Conservation (phyloP, 2,888 invertebrate species). For the Dasypogon diadema region DNA sequence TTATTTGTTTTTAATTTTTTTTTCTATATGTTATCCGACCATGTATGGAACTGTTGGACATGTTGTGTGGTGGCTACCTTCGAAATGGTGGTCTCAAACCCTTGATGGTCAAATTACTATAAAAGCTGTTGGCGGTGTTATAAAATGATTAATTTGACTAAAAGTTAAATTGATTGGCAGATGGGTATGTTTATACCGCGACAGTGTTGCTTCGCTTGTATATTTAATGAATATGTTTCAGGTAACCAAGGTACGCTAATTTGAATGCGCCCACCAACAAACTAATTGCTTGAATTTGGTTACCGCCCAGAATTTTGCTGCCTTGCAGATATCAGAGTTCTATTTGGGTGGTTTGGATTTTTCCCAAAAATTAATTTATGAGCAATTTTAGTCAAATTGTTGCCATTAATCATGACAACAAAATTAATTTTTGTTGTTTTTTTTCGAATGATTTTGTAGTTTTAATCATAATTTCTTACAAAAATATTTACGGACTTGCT, state of each 20-base stretch:
- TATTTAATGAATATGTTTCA: conserved; percentile 7
- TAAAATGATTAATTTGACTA: conserved; percentile 48
- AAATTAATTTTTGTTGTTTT: neutral
- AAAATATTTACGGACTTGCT: too few relatives aligned
- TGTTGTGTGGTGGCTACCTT: neutral
- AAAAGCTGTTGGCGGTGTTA: conserved; percentile 41
- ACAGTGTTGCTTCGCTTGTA: conserved; percentile 24
- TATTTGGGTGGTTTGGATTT: conserved; percentile 5
- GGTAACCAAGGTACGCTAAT: conserved; percentile 10
- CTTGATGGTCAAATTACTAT: neutral
- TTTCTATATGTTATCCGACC: neutral
- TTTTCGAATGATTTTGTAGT: too few relatives aligned
- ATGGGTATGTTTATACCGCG: conserved; percentile 11
- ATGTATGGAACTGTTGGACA: conserved; percentile 13
- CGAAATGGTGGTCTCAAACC: conserved; percentile 32
- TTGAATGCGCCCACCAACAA: conserved; percentile 43
- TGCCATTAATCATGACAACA: conserved; percentile 25
- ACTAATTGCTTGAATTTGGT: conserved; percentile 18
- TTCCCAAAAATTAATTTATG: conserved; percentile 35
- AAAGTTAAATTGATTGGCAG: conserved; percentile 49
- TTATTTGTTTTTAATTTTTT: conserved; percentile 27
- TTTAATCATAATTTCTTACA: too few relatives aligned
- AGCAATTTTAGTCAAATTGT: conserved; percentile 36
- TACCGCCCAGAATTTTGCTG: conserved; percentile 18
- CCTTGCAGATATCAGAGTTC: conserved; percentile 5